Percentiles rank a stretch among this genome's conserved stretches.
phyloP scores from a whole-genome alignment of 2,113 vertebrate species.

The Mixornis gularis region DNA sequence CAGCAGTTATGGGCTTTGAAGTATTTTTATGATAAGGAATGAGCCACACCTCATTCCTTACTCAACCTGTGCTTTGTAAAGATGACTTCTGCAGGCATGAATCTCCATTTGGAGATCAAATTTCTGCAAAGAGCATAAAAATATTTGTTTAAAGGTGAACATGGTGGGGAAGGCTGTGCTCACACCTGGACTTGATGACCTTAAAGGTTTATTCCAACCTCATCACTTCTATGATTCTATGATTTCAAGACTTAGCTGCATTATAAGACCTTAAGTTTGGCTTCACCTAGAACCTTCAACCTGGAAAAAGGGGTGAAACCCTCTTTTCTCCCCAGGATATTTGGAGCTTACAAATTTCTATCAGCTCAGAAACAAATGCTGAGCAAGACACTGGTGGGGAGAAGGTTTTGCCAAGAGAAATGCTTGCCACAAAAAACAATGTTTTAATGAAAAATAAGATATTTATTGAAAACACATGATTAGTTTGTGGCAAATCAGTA shows the following conservation, averaged over 20 bases:
- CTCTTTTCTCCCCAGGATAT: background rate
- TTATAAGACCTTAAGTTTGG: background rate
- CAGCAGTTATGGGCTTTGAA: background rate
- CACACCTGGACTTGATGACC: background rate
- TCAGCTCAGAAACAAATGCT: background rate
- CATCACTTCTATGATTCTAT: background rate
- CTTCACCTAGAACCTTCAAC: background rate
- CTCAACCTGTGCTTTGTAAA: background rate
- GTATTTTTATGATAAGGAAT: background rate
- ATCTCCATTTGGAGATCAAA: background rate
- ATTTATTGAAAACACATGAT: background rate
- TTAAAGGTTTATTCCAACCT: background rate
- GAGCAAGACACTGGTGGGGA: background rate
- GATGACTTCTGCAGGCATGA: background rate
- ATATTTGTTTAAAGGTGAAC: background rate
- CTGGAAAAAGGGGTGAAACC: background rate
- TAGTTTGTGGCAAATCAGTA: background rate
- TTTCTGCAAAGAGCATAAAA: background rate
- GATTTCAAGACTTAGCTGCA: background rate
- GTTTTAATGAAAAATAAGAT: background rate
- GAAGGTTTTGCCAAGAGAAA: background rate
- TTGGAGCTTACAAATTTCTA: background rate
- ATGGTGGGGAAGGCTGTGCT: background rate
- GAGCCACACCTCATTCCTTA: background rate
- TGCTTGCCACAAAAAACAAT: background rate